phyloP scores from a whole-genome alignment of 2,888 invertebrate genomes.

The Microchrysa polita region DNA sequence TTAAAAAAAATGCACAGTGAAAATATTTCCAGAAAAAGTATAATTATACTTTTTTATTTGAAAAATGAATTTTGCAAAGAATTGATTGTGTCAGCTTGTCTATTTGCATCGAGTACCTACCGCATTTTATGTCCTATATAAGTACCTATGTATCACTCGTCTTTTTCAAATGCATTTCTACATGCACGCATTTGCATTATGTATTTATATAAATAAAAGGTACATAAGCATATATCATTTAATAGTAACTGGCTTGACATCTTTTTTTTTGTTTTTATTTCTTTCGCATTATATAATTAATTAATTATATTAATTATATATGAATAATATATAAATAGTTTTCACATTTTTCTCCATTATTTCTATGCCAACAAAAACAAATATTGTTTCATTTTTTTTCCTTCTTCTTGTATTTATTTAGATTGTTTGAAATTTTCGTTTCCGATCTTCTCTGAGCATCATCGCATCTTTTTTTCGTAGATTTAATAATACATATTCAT shows the following conservation, averaged over 20 bases:
- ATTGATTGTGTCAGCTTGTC: constrained; percentile 33
- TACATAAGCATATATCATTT: constrained; percentile 51
- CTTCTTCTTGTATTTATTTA: constrained; percentile 15
- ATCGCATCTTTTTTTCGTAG: no score
- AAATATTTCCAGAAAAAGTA: no score
- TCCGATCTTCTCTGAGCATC: background rate
- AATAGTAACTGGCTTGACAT: constrained; percentile 48
- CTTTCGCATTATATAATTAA: constrained; percentile 27
- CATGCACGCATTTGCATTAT: no score
- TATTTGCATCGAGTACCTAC: constrained; percentile 1
- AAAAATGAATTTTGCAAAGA: constrained; percentile 5
- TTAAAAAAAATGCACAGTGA: no score
- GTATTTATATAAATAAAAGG: constrained; percentile 47
- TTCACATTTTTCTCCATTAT: constrained; percentile 30
- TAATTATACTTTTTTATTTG: background rate
- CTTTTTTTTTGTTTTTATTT: constrained; percentile 7
- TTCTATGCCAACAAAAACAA: constrained; percentile 35
- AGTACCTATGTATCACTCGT: constrained; percentile 26
- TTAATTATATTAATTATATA: constrained; percentile 41
- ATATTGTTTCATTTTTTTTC: background rate
- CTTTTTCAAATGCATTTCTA: constrained; percentile 21
- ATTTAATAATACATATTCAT: background rate
- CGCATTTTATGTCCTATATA: background rate
- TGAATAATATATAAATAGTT: constrained; percentile 41
- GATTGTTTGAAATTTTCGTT: constrained; percentile 4